phyloP scores from a whole-genome alignment of 2,888 invertebrate genomes.

The Ligdia adustata region DNA sequence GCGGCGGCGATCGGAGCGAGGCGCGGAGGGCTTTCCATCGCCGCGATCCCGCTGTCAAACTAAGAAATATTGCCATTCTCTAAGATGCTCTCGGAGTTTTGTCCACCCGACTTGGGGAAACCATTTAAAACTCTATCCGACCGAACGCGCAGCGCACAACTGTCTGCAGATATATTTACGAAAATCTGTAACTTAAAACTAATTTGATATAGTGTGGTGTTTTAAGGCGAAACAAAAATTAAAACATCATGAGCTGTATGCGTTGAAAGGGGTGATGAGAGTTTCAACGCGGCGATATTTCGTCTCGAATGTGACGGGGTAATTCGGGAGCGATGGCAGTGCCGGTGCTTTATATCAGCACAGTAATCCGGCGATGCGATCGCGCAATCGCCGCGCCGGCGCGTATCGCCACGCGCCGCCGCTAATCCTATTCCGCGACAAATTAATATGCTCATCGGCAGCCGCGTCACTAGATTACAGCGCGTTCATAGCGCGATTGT shows the following conservation, averaged over 20 bases:
- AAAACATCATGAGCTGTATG: slow-evolving; percentile 8
- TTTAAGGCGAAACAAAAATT: slow-evolving; percentile 11
- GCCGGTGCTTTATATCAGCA: slow-evolving; percentile 52
- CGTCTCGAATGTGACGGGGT: slow-evolving; percentile 42
- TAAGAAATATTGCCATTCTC: slow-evolving; percentile 71
- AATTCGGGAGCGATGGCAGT: slow-evolving; percentile 49
- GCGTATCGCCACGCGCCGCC: slow-evolving; percentile 42
- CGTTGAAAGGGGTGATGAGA: slow-evolving; percentile 14
- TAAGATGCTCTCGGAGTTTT: slow-evolving; percentile 49
- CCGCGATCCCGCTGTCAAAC: slow-evolving; percentile 69
- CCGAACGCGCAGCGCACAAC: slow-evolving; percentile 24
- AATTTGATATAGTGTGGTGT: slow-evolving; percentile 11
- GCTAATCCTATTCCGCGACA: slow-evolving; percentile 80
- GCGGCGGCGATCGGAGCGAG: slow-evolving; percentile 45
- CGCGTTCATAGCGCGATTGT: slow-evolving; percentile 83
- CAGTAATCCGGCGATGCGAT: slow-evolving; percentile 55
- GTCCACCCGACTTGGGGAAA: slow-evolving; percentile 51
- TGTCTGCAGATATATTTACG: slow-evolving; percentile 28
- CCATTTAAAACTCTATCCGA: slow-evolving; percentile 45
- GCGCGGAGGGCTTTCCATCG: slow-evolving; percentile 46
- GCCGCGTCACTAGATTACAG: slow-evolving; percentile 80
- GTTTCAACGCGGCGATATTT: slow-evolving; percentile 21
- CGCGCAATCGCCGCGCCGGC: slow-evolving; percentile 44
- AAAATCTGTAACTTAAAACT: slow-evolving; percentile 18
- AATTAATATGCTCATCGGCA: slow-evolving; percentile 83